Conservation (phyloP, 1,140 invertebrate genomes). For the Bradysia coprophila region DNA sequence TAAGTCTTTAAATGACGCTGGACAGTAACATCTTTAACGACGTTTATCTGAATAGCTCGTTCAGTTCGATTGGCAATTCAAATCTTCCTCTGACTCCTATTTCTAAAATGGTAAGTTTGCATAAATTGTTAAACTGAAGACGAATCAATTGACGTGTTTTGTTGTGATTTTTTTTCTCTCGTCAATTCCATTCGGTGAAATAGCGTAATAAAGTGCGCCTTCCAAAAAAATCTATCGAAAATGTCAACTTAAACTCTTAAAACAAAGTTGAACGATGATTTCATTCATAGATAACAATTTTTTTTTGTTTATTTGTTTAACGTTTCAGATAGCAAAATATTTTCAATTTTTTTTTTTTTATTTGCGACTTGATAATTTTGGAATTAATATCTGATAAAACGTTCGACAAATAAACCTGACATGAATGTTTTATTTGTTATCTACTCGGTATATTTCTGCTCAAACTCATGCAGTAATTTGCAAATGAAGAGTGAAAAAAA, state of each 20-base stretch:
- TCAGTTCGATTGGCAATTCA: background rate
- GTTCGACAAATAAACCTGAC: background rate
- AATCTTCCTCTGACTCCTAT: background rate
- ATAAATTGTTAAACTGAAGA: background rate
- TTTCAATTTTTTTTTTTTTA: background rate
- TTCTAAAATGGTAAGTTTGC: background rate
- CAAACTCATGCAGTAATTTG: too few species aligned
- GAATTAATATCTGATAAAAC: background rate
- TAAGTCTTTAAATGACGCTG: slow-evolving; percentile 1
- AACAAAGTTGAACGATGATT: background rate
- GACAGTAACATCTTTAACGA: background rate
- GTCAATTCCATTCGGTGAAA: too few species aligned
- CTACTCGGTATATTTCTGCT: too few species aligned
- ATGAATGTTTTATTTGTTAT: background rate
- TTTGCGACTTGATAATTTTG: too few species aligned
- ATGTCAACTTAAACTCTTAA: too few species aligned
- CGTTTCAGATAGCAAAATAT: background rate
- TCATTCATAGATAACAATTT: background rate
- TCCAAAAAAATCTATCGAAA: too few species aligned
- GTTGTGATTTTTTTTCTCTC: too few species aligned
- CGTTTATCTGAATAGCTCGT: background rate
- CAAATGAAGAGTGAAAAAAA: too few species aligned
- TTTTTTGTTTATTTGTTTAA: background rate
- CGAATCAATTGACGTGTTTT: too few species aligned
- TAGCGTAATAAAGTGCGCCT: too few species aligned